Evolutionary conservation across 2,797 vertebrate genomes (phyloP), one percentile per base, ranked within the genome.

Genomic region (Strix occidentalis): DNA sequence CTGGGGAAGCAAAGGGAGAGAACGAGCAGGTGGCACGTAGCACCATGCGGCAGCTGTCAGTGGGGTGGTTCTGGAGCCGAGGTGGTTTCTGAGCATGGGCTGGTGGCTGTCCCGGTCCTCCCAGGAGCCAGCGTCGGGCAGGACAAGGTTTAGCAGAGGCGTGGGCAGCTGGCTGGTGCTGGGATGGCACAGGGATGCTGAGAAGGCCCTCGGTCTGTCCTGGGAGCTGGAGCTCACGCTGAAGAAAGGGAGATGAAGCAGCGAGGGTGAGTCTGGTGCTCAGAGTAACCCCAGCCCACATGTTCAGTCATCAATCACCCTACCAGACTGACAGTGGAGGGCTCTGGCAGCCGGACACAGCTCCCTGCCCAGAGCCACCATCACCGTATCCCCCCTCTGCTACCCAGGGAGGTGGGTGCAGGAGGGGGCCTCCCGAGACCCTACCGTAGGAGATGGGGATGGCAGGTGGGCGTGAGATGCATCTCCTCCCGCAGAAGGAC

Each of bases 381-480:
- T 16, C 64, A 7, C 12, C 3, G 0, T 2, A 2, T 5, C 46
- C 24, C 51, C 5, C 4, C 57, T 15, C 23, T 24, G 76, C 31
- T 29, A 6, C 29, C 13, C 0, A 0, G 25, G 26, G 13, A 43
- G 51, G 11, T 25, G 43, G 60, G 29, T 1, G 7, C 17, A 6
- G 65, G 35, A 13, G 0, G 23, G n/a, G 48, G 4, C 4, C 3
- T 46, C 17, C 63, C 0, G 1, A 48, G 84, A 50, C 19, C 79
- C 68, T 93, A 96, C 91, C 93, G 1, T 31, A 0, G 54, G 1
- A 1, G 6, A 57, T 0, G 0, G 25, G n/a, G 37, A 15, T 0
- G 5, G 1, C 0, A 3, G 12, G 1, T 1, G 5, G 20, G 4
- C 0, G 19, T 0, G 31, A 24, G 31, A 78, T 0, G 24, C 72